Evolutionary conservation across 2,113 vertebrate genomes (phyloP).

Genomic region (Amphiprion ocellaris): DNA sequence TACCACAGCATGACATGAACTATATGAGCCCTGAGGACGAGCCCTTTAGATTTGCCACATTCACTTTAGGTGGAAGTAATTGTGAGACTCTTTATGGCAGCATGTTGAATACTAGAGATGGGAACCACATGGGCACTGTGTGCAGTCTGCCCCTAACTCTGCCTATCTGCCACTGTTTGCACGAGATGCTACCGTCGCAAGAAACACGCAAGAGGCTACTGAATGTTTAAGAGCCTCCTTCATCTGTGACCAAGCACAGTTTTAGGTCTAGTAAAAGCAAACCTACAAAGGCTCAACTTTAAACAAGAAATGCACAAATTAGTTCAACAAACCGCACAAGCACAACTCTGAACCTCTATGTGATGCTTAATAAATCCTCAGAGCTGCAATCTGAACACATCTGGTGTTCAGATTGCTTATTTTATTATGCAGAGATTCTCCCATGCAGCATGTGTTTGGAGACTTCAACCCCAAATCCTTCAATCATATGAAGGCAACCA

Average conservation of each 20-base stretch:
- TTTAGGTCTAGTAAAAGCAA: slow-evolving; percentile 20
- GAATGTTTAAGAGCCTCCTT: slow-evolving; percentile 12
- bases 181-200: slow-evolving; percentile 40
- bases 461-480: slow-evolving; percentile 40
- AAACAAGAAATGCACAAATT: slow-evolving; percentile 46
- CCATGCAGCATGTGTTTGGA: slow-evolving; percentile 49
- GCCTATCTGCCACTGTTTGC: slow-evolving; percentile 47
- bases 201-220: slow-evolving; percentile 33
- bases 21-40: slow-evolving; percentile 7
- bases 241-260: slow-evolving; percentile 19
- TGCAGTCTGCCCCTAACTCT: slow-evolving; percentile 47
- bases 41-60: slow-evolving; percentile 44
- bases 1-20: slow-evolving; percentile 18
- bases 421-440: slow-evolving; percentile 58
- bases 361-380: slow-evolving; percentile 19
- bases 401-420: slow-evolving; percentile 55
- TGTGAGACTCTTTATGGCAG: slow-evolving; percentile 65
- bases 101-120: slow-evolving; percentile 48
- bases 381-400: slow-evolving; percentile 12
- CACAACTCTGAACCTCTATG: slow-evolving; percentile 30
- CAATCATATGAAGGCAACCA: background rate
- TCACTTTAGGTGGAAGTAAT: slow-evolving; percentile 55
- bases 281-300: slow-evolving; percentile 17
- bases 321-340: slow-evolving; percentile 23
- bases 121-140: slow-evolving; percentile 41